Conservation (phyloP, 2,888 invertebrate species). For the Callyntrura sp. region DNA sequence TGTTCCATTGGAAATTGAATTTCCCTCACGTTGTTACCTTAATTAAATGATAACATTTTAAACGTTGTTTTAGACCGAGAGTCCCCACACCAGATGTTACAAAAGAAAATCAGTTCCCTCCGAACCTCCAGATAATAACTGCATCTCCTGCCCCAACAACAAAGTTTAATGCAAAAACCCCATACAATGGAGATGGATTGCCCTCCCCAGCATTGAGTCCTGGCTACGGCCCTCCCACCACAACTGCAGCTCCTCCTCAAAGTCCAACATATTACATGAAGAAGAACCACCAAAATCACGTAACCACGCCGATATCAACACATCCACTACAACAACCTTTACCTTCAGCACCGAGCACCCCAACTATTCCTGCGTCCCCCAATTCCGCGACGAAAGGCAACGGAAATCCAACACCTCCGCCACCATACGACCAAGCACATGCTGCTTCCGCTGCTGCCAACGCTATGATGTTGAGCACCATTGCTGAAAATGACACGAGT, state of each 20-base stretch:
- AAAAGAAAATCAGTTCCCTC: constrained; percentile 88
- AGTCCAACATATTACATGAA: constrained; percentile 44
- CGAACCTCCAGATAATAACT: constrained; percentile 44
- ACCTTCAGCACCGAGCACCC: not conserved
- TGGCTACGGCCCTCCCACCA: constrained; percentile 54
- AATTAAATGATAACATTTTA: constrained; percentile 2
- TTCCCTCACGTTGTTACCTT: too few species aligned
- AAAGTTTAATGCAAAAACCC: not conserved
- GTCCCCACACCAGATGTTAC: constrained; percentile 96
- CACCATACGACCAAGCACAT: constrained; percentile 62
- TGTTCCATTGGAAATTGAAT: too few species aligned
- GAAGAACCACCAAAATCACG: constrained; percentile 31
- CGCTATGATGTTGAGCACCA: constrained; percentile 74
- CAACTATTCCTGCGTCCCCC: too few species aligned
- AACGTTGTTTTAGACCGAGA: constrained; percentile 88
- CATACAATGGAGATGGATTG: constrained; percentile 22
- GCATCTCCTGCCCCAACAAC: constrained; percentile 55
- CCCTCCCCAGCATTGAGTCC: too few species aligned
- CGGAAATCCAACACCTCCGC: constrained; percentile 42
- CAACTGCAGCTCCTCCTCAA: too few species aligned
- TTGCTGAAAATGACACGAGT: constrained; percentile 92
- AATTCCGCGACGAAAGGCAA: not conserved
- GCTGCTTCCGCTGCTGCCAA: constrained; percentile 48
- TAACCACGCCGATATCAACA: too few species aligned
- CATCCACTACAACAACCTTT: too few species aligned